These are phyloP conservation scores for Papilio elwesi DNA, from an alignment of 2,888 invertebrate genomes.

Conservation along the genomic window DNA sequence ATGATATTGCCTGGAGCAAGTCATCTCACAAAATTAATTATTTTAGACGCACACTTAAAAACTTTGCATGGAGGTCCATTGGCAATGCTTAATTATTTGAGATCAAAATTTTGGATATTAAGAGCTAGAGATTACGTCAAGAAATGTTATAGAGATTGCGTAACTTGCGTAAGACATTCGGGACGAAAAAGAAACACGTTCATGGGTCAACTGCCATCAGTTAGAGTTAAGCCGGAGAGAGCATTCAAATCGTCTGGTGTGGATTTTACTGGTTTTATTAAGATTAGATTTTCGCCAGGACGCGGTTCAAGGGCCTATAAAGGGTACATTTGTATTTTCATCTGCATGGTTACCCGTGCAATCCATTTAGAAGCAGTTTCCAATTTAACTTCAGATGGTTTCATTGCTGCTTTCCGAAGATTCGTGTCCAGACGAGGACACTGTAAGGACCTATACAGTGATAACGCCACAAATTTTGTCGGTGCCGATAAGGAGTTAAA, in stretches of 20 bases:
- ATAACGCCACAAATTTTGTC: conserved; percentile 3
- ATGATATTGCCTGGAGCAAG: conserved; percentile 43
- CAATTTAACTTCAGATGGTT: conserved; percentile 48
- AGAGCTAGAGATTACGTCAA: conserved; percentile 1
- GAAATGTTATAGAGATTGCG: not conserved
- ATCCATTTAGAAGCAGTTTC: conserved; percentile 46
- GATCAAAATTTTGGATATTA: conserved; percentile 47
- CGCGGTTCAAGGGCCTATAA: conserved; percentile 45
- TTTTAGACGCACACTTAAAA: conserved; percentile 42
- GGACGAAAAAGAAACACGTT: conserved; percentile 11
- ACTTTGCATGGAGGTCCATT: conserved; percentile 50
- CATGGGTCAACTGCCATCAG: conserved; percentile 46
- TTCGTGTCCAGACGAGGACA: conserved; percentile 40
- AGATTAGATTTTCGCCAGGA: conserved; percentile 44
- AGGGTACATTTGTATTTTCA: no score
- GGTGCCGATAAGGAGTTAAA: not conserved
- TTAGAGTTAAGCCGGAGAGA: conserved; percentile 42
- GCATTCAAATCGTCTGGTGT: conserved; percentile 47
- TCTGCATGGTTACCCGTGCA: conserved; percentile 45
- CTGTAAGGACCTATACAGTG: conserved; percentile 4
- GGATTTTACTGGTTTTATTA: conserved; percentile 45
- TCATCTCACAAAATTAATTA: conserved; percentile 40
- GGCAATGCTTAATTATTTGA: conserved; percentile 44
- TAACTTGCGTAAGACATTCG: not conserved
- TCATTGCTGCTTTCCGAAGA: conserved; percentile 44